These are phyloP conservation scores for Amphimedon queenslandica DNA, from an alignment of 37 sponge, comb jelly and placozoan species.

Conservation along the genomic window DNA sequence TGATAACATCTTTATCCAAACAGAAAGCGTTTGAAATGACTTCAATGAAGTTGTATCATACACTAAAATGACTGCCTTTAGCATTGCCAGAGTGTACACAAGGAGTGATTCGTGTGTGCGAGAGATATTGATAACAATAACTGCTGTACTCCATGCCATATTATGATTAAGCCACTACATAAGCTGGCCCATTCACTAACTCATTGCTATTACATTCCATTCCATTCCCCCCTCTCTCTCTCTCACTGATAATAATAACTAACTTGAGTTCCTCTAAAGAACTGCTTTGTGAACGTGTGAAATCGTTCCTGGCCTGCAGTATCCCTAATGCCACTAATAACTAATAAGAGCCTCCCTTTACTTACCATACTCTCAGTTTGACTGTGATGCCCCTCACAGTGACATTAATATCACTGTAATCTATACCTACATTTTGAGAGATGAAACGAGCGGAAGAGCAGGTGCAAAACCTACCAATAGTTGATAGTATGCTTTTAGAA, in stretches of 20 bases:
- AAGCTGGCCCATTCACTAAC: too few relatives aligned
- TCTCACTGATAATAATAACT: slow-evolving; percentile 12
- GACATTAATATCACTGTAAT: slow-evolving; percentile 51
- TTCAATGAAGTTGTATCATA: too few relatives aligned
- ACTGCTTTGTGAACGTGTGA: slow-evolving; percentile 69
- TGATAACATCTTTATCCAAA: too few relatives aligned
- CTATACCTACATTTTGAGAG: slow-evolving; percentile 27
- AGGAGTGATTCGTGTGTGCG: background rate
- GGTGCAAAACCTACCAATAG: slow-evolving; percentile 39
- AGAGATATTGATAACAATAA: too few relatives aligned
- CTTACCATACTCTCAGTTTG: slow-evolving; percentile 72
- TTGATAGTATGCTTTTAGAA: slow-evolving; percentile 5
- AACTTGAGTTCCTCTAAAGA: slow-evolving; percentile 79
- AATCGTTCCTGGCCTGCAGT: slow-evolving; percentile 82
- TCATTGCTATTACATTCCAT: too few relatives aligned
- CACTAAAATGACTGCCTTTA: too few relatives aligned
- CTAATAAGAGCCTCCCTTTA: background rate
- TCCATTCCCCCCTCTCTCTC: too few relatives aligned
- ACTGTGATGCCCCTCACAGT: slow-evolving; percentile 50
- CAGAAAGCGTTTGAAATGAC: too few relatives aligned
- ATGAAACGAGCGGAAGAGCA: background rate
- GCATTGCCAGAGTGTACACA: too few relatives aligned
- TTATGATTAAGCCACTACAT: too few relatives aligned
- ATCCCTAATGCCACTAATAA: slow-evolving; percentile 48
- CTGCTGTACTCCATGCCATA: too few relatives aligned